These are phyloP conservation scores for Lota lota DNA, from an alignment of 2,113 vertebrate species.

Conservation along the genomic window DNA sequence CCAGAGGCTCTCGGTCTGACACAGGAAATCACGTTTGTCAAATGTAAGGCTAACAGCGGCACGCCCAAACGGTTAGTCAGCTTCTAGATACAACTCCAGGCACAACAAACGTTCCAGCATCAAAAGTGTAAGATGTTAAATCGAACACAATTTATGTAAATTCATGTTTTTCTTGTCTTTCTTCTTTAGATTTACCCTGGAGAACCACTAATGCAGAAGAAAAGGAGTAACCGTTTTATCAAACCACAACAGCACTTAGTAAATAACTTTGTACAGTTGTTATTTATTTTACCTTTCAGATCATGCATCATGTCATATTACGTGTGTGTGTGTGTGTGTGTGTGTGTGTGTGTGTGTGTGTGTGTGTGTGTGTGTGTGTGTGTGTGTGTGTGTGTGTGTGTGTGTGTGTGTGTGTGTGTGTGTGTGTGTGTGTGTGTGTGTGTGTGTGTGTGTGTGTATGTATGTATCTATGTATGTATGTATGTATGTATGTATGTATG, in stretches of 20 bases:
- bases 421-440: constrained; percentile 38
- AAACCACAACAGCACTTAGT: constrained; percentile 43
- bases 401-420: constrained; percentile 12
- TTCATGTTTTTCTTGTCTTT: neutral
- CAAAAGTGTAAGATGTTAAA: neutral
- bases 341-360: constrained; percentile 11
- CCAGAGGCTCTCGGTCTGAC: constrained; percentile 24
- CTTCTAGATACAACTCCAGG: neutral
- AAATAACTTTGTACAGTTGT: constrained; percentile 46
- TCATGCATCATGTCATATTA: constrained; percentile 19
- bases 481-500: constrained; percentile 33
- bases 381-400: constrained; percentile 23
- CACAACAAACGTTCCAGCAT: neutral
- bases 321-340: constrained; percentile 37
- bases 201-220: constrained; percentile 40
- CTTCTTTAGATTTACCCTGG: constrained; percentile 49
- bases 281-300: constrained; percentile 43
- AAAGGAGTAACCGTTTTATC: neutral
- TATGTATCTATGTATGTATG: constrained; percentile 1
- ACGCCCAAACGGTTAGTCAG: constrained; percentile 45
- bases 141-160: neutral
- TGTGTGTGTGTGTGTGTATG: constrained; percentile 31
- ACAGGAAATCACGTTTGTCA: constrained; percentile 68
- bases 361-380: constrained; percentile 22
- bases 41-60: constrained; percentile 51